Percentiles rank a stretch among this genome's conserved stretches.
These are phyloP conservation scores for Caenorhabditis sinica DNA, from an alignment of 2,888 invertebrate genomes.

Conservation along the genomic window DNA sequence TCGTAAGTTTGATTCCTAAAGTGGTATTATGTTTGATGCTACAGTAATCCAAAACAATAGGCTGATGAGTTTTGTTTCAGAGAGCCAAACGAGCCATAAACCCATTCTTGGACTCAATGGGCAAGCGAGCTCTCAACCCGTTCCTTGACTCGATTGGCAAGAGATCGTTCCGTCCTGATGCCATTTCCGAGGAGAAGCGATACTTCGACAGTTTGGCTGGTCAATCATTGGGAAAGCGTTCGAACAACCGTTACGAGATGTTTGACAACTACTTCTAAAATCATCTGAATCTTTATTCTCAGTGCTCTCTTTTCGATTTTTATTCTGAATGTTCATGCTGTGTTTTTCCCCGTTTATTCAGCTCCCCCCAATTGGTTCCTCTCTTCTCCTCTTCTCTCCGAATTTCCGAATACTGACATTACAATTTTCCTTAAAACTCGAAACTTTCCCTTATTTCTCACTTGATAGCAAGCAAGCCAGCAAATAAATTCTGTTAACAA, in stretches of 20 bases:
- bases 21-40: too few relatives aligned
- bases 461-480: constrained; percentile 44
- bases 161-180: constrained; percentile 44
- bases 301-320: constrained; percentile 9
- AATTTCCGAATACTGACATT: not conserved
- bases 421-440: not conserved
- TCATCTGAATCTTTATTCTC: not conserved
- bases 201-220: constrained; percentile 81
- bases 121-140: constrained; percentile 80
- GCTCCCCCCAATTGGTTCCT: constrained; percentile 9
- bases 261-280: constrained; percentile 55
- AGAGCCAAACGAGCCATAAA: constrained; percentile 78
- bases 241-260: constrained; percentile 39
- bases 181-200: constrained; percentile 60
- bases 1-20: constrained; percentile 48
- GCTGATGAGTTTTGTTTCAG: too few relatives aligned
- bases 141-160: constrained; percentile 81
- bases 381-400: not conserved
- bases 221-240: constrained; percentile 77
- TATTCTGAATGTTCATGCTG: constrained; percentile 36
- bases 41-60: too few relatives aligned
- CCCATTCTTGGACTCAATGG: constrained; percentile 81
- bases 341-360: constrained; percentile 18
- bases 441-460: not conserved
- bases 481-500: constrained; percentile 62